Conservation (phyloP, 2,888 invertebrate species). For the Argyra leucocephala region DNA sequence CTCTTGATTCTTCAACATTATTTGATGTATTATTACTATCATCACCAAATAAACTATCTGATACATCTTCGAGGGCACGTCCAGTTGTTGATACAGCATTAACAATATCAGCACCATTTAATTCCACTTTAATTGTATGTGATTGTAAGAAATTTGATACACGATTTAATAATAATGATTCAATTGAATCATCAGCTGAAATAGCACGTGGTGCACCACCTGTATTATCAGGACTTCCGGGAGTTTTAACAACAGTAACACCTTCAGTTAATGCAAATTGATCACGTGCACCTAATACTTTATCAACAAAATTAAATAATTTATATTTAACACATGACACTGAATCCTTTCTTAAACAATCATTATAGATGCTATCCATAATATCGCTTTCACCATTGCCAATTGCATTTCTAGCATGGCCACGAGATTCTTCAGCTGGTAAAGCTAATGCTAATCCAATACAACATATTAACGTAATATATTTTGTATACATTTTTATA, state of each 20-base stretch:
- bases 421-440: conserved; percentile 60
- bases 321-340: conserved; percentile 79
- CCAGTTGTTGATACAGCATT: conserved; percentile 71
- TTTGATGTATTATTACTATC: conserved; percentile 43
- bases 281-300: conserved; percentile 71
- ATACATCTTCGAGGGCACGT: conserved; percentile 66
- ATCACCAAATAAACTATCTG: conserved; percentile 54
- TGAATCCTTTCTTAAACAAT: conserved; percentile 73
- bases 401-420: conserved; percentile 49
- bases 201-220: conserved; percentile 72
- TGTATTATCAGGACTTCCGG: conserved; percentile 53
- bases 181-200: conserved; percentile 55
- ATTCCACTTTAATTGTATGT: conserved; percentile 72
- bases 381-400: conserved; percentile 64
- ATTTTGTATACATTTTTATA: conserved; percentile 22
- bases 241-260: conserved; percentile 70
- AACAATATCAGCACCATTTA: conserved; percentile 74
- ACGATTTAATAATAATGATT: conserved; percentile 55
- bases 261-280: conserved; percentile 71
- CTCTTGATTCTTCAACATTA: conserved; percentile 56
- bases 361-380: conserved; percentile 64
- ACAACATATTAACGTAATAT: conserved; percentile 46
- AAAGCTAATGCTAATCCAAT: conserved; percentile 54
- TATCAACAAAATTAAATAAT: conserved; percentile 76
- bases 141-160: conserved; percentile 67